Evolutionary conservation across 2,797 vertebrate species (phyloP).

Genomic region (Otus scops): DNA sequence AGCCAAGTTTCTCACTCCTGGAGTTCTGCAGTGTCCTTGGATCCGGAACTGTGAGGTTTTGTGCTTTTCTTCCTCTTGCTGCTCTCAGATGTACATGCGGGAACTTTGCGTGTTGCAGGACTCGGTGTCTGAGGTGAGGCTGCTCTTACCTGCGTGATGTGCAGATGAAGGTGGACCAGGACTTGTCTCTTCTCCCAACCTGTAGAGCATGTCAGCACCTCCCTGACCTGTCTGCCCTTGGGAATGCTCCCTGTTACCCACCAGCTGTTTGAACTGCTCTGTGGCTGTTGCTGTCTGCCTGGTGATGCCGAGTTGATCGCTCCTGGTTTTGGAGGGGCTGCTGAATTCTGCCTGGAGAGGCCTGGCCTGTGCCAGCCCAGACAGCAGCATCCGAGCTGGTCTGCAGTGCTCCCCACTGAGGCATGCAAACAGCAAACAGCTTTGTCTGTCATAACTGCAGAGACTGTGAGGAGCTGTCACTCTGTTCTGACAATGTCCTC

Average conservation of each 20-base stretch:
- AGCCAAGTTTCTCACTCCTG: not conserved
- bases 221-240: not conserved
- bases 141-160: not conserved
- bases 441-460: not conserved
- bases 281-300: not conserved
- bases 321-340: not conserved
- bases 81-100: not conserved
- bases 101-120: not conserved
- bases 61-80: not conserved
- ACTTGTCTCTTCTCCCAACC: not conserved
- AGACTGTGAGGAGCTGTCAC: conserved; percentile 6
- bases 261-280: not conserved
- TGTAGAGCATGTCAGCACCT: not conserved
- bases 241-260: not conserved
- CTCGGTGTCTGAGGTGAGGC: accelerated
- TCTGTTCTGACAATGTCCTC: not conserved
- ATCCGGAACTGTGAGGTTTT: not conserved
- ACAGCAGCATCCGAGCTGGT: not conserved
- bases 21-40: conserved; percentile 43
- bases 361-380: not conserved
- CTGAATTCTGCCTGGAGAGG: not conserved
- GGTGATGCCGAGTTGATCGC: not conserved
- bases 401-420: not conserved
- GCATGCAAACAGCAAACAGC: not conserved
- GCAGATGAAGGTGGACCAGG: not conserved